Evolutionary conservation across 2,113 vertebrate species (phyloP).

Genomic region (Boulengeromyrus knoepffleri): DNA sequence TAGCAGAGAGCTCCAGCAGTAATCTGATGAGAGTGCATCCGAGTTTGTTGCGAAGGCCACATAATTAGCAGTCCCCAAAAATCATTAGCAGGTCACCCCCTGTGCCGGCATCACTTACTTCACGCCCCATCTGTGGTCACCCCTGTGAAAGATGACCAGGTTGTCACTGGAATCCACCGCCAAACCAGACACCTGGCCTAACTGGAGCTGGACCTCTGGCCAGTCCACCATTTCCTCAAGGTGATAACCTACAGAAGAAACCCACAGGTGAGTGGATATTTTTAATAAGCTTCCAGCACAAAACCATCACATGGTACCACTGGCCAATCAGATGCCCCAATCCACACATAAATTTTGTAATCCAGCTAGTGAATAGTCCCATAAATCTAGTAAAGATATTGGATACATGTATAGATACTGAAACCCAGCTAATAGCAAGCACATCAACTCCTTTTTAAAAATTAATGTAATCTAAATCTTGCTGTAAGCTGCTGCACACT

Average conservation of each 20-base stretch:
- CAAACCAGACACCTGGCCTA: constrained; percentile 90
- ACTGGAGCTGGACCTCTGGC: constrained; percentile 71
- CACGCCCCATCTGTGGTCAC: constrained; percentile 79
- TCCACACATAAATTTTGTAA: neutral
- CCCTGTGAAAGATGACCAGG: constrained; percentile 90
- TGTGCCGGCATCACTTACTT: constrained; percentile 66
- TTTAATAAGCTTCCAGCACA: neutral
- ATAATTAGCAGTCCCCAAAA: neutral
- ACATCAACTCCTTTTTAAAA: neutral
- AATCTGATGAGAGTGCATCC: neutral
- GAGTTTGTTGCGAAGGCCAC: neutral
- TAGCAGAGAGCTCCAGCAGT: neutral
- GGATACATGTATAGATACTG: neutral
- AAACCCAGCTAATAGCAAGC: neutral
- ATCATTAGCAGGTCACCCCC: neutral
- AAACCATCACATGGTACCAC: neutral
- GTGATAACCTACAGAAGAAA: constrained; percentile 61
- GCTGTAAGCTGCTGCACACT: neutral
- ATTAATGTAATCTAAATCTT: neutral
- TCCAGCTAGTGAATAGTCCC: neutral
- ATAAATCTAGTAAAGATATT: neutral
- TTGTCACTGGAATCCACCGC: constrained; percentile 78
- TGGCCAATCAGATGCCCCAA: neutral
- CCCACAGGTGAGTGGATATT: neutral
- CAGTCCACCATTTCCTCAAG: constrained; percentile 73